phyloP scores from a whole-genome alignment of 2,113 vertebrate genomes.

The Lepisosteus oculatus region DNA sequence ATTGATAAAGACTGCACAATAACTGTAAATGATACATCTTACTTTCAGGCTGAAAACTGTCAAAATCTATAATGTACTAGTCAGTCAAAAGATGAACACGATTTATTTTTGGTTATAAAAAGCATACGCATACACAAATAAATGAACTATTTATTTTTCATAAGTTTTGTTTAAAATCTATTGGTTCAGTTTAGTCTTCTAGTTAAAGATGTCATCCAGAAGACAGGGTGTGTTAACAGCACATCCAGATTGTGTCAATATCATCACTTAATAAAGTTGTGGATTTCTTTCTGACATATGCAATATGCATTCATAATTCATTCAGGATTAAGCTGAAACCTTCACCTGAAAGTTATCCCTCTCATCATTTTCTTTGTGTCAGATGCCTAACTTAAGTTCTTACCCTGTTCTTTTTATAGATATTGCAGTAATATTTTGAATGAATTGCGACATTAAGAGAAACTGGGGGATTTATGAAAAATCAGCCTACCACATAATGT shows the following conservation, averaged over 20 bases:
- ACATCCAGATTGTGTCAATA: conserved; percentile 34
- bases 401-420: conserved; percentile 28
- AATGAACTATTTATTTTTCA: neutral
- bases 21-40: conserved; percentile 14
- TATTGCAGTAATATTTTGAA: conserved; percentile 3
- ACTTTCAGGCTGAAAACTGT: conserved; percentile 13
- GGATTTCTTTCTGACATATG: conserved; percentile 28
- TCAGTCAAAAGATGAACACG: conserved; percentile 15
- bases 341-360: conserved; percentile 20
- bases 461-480: conserved; percentile 5
- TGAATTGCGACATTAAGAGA: conserved; percentile 23
- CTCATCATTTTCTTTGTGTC: conserved; percentile 35
- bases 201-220: conserved; percentile 20
- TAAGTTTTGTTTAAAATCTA: neutral
- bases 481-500: neutral
- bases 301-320: conserved; percentile 33
- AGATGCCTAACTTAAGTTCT: conserved; percentile 20
- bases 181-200: neutral
- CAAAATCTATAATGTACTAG: conserved; percentile 13
- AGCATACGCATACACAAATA: neutral
- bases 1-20: conserved; percentile 3
- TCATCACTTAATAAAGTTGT: neutral
- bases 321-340: conserved; percentile 32
- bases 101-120: neutral
- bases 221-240: conserved; percentile 38